Percentiles rank a stretch among this genome's conserved stretches.
phyloP scores from a whole-genome alignment of 2,888 invertebrate genomes.

The Hedya salicella region DNA sequence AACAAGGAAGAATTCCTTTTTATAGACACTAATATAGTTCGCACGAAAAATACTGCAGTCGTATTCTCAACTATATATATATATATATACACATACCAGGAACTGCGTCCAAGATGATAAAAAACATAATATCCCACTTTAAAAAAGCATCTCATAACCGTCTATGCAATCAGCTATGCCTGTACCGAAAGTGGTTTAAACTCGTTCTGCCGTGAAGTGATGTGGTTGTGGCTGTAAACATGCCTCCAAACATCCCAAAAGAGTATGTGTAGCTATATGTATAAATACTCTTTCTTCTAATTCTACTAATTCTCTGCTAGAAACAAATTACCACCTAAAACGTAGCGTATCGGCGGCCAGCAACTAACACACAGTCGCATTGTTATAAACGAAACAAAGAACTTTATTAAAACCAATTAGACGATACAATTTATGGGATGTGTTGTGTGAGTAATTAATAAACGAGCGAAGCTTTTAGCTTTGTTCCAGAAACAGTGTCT shows the following conservation, averaged over 20 bases:
- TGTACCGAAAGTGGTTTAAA: too few relatives aligned
- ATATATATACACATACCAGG: too few relatives aligned
- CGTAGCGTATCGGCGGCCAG: neutral
- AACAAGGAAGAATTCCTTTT: constrained; percentile 63
- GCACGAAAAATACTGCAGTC: neutral
- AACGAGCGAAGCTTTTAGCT: constrained; percentile 24
- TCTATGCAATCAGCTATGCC: too few relatives aligned
- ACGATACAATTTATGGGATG: constrained; percentile 40
- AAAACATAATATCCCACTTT: too few relatives aligned
- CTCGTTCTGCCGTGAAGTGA: too few relatives aligned
- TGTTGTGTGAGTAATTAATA: constrained; percentile 42
- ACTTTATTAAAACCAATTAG: constrained; percentile 50
- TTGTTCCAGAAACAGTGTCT: constrained; percentile 9
- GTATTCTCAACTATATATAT: too few relatives aligned
- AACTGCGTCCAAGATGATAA: too few relatives aligned
- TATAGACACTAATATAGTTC: neutral
- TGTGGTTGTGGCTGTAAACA: too few relatives aligned
- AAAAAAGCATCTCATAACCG: too few relatives aligned
- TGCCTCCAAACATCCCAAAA: too few relatives aligned
- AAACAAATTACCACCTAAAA: neutral
- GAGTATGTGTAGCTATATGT: too few relatives aligned
- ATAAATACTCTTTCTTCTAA: neutral
- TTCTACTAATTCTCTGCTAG: neutral
- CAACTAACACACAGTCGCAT: constrained; percentile 43
- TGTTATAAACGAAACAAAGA: constrained; percentile 48